Conservation (phyloP, 2,888 invertebrate species). For the Diogma glabrata region DNA sequence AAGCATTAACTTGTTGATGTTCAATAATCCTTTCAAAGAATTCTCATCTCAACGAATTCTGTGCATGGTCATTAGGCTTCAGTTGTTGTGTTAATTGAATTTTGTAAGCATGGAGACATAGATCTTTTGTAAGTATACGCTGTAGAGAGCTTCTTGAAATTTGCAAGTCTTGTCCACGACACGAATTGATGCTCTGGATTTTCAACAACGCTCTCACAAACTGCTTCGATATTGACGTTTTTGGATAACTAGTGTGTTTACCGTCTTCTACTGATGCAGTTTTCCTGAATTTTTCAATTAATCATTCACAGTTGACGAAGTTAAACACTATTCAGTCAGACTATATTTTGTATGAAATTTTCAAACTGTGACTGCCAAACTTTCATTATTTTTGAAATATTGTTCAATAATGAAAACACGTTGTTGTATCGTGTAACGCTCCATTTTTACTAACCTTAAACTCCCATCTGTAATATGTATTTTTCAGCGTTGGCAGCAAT, state of each 20-base stretch:
- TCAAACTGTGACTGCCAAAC: too few relatives aligned
- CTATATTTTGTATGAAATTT: too few relatives aligned
- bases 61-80: background rate
- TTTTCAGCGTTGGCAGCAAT: too few relatives aligned
- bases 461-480: too few relatives aligned
- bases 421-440: too few relatives aligned
- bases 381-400: too few relatives aligned
- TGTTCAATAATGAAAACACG: too few relatives aligned
- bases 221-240: background rate
- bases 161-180: background rate
- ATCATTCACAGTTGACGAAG: too few relatives aligned
- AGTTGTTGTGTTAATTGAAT: background rate
- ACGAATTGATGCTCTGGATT: background rate
- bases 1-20: background rate
- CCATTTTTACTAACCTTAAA: too few relatives aligned
- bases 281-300: constrained; percentile 14
- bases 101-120: background rate
- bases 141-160: background rate
- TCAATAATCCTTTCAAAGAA: background rate
- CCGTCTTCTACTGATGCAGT: constrained; percentile 10
- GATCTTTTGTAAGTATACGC: background rate
- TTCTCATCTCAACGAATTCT: background rate
- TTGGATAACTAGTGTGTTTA: constrained; percentile 12
- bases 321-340: too few relatives aligned
- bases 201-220: background rate